Evolutionary conservation across 2,888 invertebrate genomes (phyloP).

Genomic region (Heliconius cydno): DNA sequence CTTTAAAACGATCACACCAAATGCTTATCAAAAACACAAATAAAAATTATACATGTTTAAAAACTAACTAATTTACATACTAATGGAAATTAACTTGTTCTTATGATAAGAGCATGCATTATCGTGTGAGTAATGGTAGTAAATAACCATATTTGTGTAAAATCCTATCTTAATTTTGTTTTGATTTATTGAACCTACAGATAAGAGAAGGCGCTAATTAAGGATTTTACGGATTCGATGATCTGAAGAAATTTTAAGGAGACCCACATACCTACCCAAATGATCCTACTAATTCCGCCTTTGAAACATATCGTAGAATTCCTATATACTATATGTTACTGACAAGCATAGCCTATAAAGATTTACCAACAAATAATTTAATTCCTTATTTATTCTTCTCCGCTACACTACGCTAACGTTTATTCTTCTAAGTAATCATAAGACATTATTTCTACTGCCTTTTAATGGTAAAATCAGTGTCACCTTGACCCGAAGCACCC

Average conservation of each 20-base stretch:
- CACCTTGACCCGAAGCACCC: constrained; percentile 34
- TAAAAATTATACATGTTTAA: neutral
- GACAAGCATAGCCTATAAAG: neutral
- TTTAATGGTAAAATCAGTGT: constrained; percentile 13
- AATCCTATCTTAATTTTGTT: neutral
- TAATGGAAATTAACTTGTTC: constrained; percentile 18
- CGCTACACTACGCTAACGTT: neutral
- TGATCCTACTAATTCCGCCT: too few species aligned
- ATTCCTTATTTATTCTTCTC: neutral
- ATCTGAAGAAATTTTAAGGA: too few species aligned
- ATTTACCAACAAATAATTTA: neutral
- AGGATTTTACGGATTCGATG: neutral
- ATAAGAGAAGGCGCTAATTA: neutral
- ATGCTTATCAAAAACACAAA: neutral
- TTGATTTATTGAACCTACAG: neutral
- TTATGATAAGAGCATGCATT: constrained; percentile 12
- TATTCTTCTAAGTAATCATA: neutral
- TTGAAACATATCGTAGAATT: neutral
- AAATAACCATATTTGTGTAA: neutral
- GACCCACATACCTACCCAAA: too few species aligned
- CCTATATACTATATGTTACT: neutral
- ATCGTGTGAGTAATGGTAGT: neutral
- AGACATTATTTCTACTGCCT: constrained; percentile 4
- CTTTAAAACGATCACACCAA: neutral
- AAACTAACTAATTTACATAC: neutral